Evolutionary conservation across 1,140 invertebrate genomes (phyloP).

Genomic region (Pogonomyrmex barbatus): DNA sequence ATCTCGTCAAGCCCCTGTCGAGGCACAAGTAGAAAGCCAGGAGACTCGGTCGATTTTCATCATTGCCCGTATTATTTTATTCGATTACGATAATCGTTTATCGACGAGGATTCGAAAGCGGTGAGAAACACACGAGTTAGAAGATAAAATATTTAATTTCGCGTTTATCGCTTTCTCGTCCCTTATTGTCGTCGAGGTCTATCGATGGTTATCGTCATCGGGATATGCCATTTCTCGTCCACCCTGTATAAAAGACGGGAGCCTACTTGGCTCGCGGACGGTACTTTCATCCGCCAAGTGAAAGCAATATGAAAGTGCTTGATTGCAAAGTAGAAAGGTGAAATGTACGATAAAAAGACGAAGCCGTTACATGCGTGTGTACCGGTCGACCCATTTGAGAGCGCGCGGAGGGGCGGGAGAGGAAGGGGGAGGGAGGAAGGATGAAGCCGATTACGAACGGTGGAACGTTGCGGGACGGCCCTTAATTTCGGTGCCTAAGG

Average conservation of each 20-base stretch:
- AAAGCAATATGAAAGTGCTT: constrained; percentile 87
- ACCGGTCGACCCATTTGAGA: constrained; percentile 83
- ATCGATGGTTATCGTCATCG: not conserved
- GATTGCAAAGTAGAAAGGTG: constrained; percentile 87
- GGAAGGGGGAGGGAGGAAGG: constrained; percentile 37
- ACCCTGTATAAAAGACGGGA: constrained; percentile 81
- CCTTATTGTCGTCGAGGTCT: not conserved
- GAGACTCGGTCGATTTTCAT: not conserved
- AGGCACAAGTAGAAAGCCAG: not conserved
- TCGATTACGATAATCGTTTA: not conserved
- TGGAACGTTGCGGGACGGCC: constrained; percentile 64
- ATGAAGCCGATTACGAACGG: constrained; percentile 56
- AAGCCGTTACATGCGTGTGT: constrained; percentile 84
- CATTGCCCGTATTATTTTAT: not conserved
- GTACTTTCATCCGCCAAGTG: constrained; percentile 86
- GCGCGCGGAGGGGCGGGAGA: constrained; percentile 57
- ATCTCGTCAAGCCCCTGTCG: not conserved
- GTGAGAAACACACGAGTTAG: not conserved
- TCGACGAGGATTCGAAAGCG: not conserved
- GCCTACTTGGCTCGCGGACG: constrained; percentile 83
- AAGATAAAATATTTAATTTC: not conserved
- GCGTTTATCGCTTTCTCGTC: not conserved
- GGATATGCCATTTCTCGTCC: constrained; percentile 62
- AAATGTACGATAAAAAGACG: constrained; percentile 86
- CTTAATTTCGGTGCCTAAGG: constrained; percentile 82